Percentiles rank a stretch among this genome's conserved stretches.
Evolutionary conservation across 2,888 invertebrate genomes (phyloP).

Genomic region (Acleris literana): DNA sequence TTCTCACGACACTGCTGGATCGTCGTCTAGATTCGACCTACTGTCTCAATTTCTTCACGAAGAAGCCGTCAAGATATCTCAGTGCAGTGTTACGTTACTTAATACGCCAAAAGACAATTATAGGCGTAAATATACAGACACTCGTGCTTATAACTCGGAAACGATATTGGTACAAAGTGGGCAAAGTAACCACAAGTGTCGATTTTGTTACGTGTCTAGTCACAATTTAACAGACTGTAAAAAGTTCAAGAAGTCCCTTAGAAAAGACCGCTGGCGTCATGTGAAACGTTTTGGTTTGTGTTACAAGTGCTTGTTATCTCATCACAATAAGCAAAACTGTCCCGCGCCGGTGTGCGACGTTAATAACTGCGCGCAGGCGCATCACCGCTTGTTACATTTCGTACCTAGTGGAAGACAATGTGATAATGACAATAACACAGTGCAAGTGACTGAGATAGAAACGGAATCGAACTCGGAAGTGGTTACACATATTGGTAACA

Average conservation of each 20-base stretch:
- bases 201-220: background rate
- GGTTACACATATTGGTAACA: constrained; percentile 15
- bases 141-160: background rate
- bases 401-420: background rate
- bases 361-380: constrained; percentile 34
- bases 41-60: constrained; percentile 6
- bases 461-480: constrained; percentile 3
- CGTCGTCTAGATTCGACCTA: background rate
- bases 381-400: constrained; percentile 39
- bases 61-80: constrained; percentile 14
- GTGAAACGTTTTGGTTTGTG: constrained; percentile 6
- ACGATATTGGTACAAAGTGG: background rate
- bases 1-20: background rate
- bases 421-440: background rate
- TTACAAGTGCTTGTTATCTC: background rate
- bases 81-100: background rate
- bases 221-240: constrained; percentile 1
- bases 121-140: background rate
- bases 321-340: constrained; percentile 13
- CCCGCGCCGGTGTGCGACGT: constrained; percentile 37
- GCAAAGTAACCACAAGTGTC: background rate
- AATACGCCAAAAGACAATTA: background rate
- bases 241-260: background rate
- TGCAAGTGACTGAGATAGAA: background rate
- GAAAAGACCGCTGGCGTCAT: background rate